Conservation (phyloP, 92 coral and sea anemone species). For the Heteractis magnifica region DNA sequence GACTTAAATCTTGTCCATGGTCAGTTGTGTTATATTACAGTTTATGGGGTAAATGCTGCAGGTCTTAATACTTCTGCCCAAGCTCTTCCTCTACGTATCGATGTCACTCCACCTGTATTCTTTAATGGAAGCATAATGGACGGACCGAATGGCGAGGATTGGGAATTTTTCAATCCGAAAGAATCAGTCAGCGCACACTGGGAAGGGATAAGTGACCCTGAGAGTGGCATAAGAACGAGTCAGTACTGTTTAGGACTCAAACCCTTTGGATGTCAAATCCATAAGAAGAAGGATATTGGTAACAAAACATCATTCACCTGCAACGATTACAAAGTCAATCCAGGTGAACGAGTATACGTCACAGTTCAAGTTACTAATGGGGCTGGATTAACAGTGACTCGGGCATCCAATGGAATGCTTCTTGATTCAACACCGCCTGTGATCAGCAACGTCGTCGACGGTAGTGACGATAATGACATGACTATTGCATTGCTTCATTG, state of each 20-base stretch:
- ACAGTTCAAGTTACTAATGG: conserved; percentile 72
- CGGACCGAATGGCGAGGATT: conserved; percentile 35
- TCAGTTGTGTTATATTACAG: conserved; percentile 58
- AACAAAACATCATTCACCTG: conserved; percentile 62
- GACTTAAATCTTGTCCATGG: conserved; percentile 45
- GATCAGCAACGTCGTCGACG: conserved; percentile 75
- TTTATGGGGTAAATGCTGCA: conserved; percentile 72
- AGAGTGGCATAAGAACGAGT: conserved; percentile 64
- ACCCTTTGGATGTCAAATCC: conserved; percentile 70
- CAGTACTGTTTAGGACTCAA: conserved; percentile 75
- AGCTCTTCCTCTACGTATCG: conserved; percentile 61
- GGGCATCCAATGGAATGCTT: conserved; percentile 79
- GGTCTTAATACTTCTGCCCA: conserved; percentile 54
- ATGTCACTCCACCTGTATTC: conserved; percentile 66
- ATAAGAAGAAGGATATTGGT: conserved; percentile 20
- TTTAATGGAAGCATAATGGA: conserved; percentile 49
- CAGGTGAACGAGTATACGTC: conserved; percentile 64
- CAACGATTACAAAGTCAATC: conserved; percentile 41
- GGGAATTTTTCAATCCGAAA: conserved; percentile 50
- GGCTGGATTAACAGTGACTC: conserved; percentile 67
- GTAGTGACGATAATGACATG: conserved; percentile 57
- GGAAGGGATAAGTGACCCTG: conserved; percentile 68
- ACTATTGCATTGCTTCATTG: conserved; percentile 62
- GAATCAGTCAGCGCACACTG: conserved; percentile 60
- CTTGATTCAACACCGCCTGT: conserved; percentile 79